Percentiles rank a stretch among this genome's conserved stretches.
phyloP scores from a whole-genome alignment of 92 coral and sea anemone genomes.

The Actinernus sp. region DNA sequence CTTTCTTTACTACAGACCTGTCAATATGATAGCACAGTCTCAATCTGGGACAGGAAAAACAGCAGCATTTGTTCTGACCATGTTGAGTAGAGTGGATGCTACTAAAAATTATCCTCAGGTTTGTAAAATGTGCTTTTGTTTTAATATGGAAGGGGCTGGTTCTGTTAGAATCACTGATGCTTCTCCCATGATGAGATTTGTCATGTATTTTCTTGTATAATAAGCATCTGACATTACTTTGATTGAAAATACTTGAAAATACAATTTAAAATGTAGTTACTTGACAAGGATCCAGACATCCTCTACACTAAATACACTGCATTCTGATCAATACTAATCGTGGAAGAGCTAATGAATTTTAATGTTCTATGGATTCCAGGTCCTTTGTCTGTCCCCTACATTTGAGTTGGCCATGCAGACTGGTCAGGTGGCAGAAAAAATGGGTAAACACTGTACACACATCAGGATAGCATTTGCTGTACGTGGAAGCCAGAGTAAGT shows the following conservation, averaged over 20 bases:
- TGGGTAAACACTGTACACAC: conserved; percentile 93
- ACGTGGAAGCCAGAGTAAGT: conserved; percentile 79
- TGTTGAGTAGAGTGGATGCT: conserved; percentile 96
- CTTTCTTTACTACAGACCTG: conserved; percentile 62
- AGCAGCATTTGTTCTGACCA: conserved; percentile 93
- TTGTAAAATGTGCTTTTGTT: too few relatives aligned
- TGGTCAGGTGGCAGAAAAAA: conserved; percentile 96
- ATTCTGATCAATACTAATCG: too few relatives aligned
- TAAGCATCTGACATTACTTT: too few relatives aligned
- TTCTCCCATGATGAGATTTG: too few relatives aligned
- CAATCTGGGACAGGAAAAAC: conserved; percentile 99
- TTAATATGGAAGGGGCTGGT: too few relatives aligned
- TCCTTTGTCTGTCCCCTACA: conserved; percentile 92
- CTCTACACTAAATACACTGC: too few relatives aligned
- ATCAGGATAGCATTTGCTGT: conserved; percentile 88
- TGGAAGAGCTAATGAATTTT: not conserved
- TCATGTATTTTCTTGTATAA: too few relatives aligned
- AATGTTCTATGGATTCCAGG: conserved; percentile 67
- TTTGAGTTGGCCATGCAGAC: conserved; percentile 94
- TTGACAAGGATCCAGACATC: too few relatives aligned
- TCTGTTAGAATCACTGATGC: too few relatives aligned
- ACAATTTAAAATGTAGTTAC: too few relatives aligned
- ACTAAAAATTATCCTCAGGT: conserved; percentile 84
- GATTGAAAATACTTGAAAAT: too few relatives aligned
- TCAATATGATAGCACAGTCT: conserved; percentile 98